Conservation (phyloP, 2,113 vertebrate genomes). For the Arvicanthis niloticus region DNA sequence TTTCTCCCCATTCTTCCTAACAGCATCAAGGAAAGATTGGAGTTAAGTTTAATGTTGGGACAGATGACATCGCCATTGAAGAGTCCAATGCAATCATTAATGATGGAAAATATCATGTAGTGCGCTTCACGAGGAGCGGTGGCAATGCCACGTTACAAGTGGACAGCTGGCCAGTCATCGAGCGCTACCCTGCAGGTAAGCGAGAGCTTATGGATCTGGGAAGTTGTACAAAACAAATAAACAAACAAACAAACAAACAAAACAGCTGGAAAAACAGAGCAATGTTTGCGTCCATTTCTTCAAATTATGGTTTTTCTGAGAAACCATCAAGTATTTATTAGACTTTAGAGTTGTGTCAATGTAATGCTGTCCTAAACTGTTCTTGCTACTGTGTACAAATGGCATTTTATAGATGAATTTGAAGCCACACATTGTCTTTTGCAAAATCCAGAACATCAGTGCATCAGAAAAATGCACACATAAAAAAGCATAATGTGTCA, state of each 20-base stretch:
- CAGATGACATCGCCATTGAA: conserved; percentile 99
- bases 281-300: conserved; percentile 68
- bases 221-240: background rate
- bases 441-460: conserved; percentile 84
- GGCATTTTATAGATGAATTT: conserved; percentile 83
- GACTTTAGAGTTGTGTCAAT: conserved; percentile 76
- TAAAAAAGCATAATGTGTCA: conserved; percentile 77
- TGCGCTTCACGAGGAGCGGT: conserved; percentile 98
- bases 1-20: conserved; percentile 41
- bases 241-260: background rate
- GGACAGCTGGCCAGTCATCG: conserved; percentile 99
- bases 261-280: conserved; percentile 58
- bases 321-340: conserved; percentile 74
- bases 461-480: conserved; percentile 79
- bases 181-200: conserved; percentile 99
- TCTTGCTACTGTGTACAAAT: conserved; percentile 79
- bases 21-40: conserved; percentile 98
- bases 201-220: conserved; percentile 57
- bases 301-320: conserved; percentile 56
- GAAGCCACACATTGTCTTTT: conserved; percentile 79
- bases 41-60: conserved; percentile 99
- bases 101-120: conserved; percentile 99
- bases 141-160: conserved; percentile 99
- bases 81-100: conserved; percentile 99
- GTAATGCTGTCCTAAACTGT: conserved; percentile 79